Percentiles rank a stretch among this genome's conserved stretches.
phyloP scores from a whole-genome alignment of 2,797 vertebrate species.

The Eulemur mongoz region DNA sequence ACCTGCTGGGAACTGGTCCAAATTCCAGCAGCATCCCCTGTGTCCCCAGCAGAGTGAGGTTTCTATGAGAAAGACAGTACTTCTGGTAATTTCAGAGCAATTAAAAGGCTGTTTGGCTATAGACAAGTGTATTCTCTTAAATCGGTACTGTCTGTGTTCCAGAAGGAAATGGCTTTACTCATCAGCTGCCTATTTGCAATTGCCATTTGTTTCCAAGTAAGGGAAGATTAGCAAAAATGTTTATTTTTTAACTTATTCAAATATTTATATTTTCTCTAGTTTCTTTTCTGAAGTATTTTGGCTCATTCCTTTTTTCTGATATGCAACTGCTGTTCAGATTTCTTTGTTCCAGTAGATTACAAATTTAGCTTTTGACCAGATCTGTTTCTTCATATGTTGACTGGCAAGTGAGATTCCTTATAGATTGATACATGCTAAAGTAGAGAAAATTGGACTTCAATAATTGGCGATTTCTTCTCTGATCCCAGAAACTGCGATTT shows the following conservation, averaged over 20 bases:
- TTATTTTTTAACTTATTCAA: constrained; percentile 71
- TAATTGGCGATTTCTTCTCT: constrained; percentile 13
- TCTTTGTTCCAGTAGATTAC: constrained; percentile 48
- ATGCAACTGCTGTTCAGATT: constrained; percentile 54
- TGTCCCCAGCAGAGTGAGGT: background rate
- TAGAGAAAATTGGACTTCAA: constrained; percentile 1
- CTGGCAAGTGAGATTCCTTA: background rate
- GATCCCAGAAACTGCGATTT: background rate
- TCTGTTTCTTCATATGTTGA: constrained; percentile 43
- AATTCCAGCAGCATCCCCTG: background rate
- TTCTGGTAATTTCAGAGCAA: constrained; percentile 38
- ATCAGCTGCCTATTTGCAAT: constrained; percentile 24
- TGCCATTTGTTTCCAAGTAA: constrained; percentile 63
- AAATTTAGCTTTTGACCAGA: constrained; percentile 37
- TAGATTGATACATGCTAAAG: background rate
- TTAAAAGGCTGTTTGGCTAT: background rate
- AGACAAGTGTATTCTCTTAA: constrained; percentile 8
- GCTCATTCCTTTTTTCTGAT: constrained; percentile 53
- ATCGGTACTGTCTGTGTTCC: background rate
- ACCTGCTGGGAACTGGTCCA: constrained; percentile 1
- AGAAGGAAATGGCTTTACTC: constrained; percentile 33
- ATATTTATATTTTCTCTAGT: constrained; percentile 71
- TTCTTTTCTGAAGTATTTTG: constrained; percentile 72
- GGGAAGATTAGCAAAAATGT: constrained; percentile 59
- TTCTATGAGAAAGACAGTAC: constrained; percentile 29